phyloP scores from a whole-genome alignment of 2,888 invertebrate species.

The Chrysina gloriosa region DNA sequence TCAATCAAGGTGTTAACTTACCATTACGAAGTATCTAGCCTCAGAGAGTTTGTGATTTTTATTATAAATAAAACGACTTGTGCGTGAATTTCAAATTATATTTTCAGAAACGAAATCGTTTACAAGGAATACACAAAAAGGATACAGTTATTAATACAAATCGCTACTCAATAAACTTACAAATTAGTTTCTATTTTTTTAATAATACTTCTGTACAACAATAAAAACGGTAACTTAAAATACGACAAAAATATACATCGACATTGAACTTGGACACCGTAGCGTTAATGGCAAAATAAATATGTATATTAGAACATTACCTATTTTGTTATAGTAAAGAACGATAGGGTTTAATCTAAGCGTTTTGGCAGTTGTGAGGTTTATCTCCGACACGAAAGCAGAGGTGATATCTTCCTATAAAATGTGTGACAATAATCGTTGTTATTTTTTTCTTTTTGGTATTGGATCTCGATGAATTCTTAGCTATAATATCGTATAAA shows the following conservation, averaged over 20 bases:
- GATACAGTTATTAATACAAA: conserved; percentile 27
- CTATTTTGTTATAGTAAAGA: conserved; percentile 15
- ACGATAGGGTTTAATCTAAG: conserved; percentile 29
- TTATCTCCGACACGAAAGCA: neutral
- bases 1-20: too few species aligned
- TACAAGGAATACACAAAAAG: conserved; percentile 28
- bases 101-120: conserved; percentile 28
- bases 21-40: too few species aligned
- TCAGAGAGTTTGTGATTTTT: neutral
- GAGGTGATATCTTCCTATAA: neutral
- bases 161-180: conserved; percentile 9
- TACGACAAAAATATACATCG: conserved; percentile 27
- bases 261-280: conserved; percentile 4
- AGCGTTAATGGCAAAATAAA: conserved; percentile 29
- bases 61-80: neutral
- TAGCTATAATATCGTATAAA: too few species aligned
- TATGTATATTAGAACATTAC: conserved; percentile 27
- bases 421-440: neutral
- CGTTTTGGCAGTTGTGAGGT: conserved; percentile 22
- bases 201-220: conserved; percentile 37
- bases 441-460: neutral
- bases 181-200: conserved; percentile 27
- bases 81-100: conserved; percentile 9
- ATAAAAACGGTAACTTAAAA: conserved; percentile 29
- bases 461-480: too few species aligned